Evolutionary conservation across 2,113 vertebrate genomes (phyloP).

Genomic region (Larimichthys polyactis): DNA sequence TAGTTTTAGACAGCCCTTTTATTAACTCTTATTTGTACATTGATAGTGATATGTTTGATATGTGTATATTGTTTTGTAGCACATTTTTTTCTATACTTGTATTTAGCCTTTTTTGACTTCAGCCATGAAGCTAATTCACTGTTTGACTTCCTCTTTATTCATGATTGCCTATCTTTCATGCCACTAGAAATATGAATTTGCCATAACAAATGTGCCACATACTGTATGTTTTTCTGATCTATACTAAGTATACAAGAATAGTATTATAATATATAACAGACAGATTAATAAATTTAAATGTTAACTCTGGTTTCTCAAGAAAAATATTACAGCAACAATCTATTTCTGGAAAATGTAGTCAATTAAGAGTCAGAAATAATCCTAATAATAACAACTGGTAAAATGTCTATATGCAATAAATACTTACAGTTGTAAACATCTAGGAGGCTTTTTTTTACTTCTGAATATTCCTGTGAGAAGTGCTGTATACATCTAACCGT

Average conservation of each 20-base stretch:
- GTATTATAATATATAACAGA: too few relatives aligned
- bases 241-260: not conserved
- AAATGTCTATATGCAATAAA: not conserved
- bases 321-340: not conserved
- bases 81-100: slow-evolving; percentile 8
- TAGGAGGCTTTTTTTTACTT: too few relatives aligned
- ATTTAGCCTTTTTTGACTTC: not conserved
- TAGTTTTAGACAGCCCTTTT: not conserved
- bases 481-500: not conserved
- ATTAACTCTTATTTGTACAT: slow-evolving; percentile 10
- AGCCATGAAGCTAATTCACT: not conserved
- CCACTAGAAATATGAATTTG: not conserved
- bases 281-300: not conserved
- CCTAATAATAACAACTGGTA: not conserved
- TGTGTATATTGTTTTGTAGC: slow-evolving; percentile 10
- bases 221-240: not conserved
- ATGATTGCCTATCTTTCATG: not conserved
- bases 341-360: not conserved
- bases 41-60: not conserved
- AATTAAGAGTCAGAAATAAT: not conserved
- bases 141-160: not conserved
- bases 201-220: not conserved
- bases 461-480: too few relatives aligned
- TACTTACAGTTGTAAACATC: too few relatives aligned
- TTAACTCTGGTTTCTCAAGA: not conserved